phyloP scores from a whole-genome alignment of 2,888 invertebrate genomes.

The Galerucella nymphaeae region DNA sequence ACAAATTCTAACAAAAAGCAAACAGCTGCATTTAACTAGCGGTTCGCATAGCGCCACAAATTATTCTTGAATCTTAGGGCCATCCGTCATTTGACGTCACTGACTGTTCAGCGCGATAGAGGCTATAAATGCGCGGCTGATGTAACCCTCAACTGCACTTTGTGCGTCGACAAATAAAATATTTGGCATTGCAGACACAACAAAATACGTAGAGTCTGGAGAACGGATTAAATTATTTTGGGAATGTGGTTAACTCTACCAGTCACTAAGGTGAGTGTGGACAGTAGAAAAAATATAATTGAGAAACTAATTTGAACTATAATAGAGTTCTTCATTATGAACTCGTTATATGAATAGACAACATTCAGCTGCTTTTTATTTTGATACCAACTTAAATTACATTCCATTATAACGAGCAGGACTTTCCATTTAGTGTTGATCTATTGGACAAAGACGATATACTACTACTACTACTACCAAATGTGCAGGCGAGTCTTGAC shows the following conservation, averaged over 20 bases:
- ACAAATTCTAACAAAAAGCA: not conserved
- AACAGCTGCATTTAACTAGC: slow-evolving; percentile 10
- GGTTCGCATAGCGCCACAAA: slow-evolving; percentile 5
- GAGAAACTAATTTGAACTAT: too few relatives aligned
- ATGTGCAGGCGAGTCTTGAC: too few relatives aligned
- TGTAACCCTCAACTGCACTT: slow-evolving; percentile 35
- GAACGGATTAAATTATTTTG: slow-evolving; percentile 25
- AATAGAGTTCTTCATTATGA: too few relatives aligned
- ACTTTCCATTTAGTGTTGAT: too few relatives aligned
- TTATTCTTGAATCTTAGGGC: slow-evolving; percentile 3
- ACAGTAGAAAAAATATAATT: too few relatives aligned
- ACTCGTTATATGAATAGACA: too few relatives aligned
- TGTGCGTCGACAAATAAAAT: slow-evolving; percentile 43
- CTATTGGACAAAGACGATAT: too few relatives aligned
- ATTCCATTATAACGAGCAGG: too few relatives aligned
- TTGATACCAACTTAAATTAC: too few relatives aligned
- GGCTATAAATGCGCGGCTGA: slow-evolving; percentile 33
- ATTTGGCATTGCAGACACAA: slow-evolving; percentile 42
- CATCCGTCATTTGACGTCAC: slow-evolving; percentile 23
- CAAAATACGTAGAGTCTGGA: slow-evolving; percentile 32
- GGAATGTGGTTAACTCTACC: not conserved
- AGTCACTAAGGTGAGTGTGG: not conserved
- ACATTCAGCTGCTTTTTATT: too few relatives aligned
- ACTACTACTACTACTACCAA: too few relatives aligned
- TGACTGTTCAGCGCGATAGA: slow-evolving; percentile 9